Conservation (phyloP, 2,113 vertebrate genomes). For the Alouatta palliata region DNA sequence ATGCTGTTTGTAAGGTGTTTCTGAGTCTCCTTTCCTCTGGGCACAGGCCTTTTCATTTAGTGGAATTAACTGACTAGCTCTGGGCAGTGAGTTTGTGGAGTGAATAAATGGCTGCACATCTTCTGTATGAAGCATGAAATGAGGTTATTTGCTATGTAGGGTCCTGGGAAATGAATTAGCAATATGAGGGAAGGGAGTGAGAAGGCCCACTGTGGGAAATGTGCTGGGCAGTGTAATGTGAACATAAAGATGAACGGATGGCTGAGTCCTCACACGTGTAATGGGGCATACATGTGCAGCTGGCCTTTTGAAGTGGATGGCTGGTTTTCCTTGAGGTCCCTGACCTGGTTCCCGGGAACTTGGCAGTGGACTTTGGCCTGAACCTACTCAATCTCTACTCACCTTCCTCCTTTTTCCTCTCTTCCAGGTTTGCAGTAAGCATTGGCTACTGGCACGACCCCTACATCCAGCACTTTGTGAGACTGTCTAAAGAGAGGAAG, state of each 20-base stretch:
- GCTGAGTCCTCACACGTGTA: not conserved
- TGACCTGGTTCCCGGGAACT: not conserved
- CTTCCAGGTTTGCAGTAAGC: conserved; percentile 93
- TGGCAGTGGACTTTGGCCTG: not conserved
- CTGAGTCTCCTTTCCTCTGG: not conserved
- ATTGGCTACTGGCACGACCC: conserved; percentile 96
- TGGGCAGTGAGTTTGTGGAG: not conserved
- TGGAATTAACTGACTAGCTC: not conserved
- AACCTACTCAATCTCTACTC: not conserved
- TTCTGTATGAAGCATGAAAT: not conserved
- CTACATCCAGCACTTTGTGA: conserved; percentile 94
- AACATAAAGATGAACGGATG: not conserved
- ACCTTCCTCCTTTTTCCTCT: not conserved
- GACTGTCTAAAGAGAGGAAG: conserved; percentile 94
- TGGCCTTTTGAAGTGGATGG: not conserved
- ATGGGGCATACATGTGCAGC: rapidly evolving
- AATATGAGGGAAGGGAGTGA: not conserved
- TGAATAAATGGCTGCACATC: not conserved
- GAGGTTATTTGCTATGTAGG: not conserved
- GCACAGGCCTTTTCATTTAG: not conserved
- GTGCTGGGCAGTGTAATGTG: rapidly evolving
- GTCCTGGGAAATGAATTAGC: not conserved
- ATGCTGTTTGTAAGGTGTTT: not conserved
- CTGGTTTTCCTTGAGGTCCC: not conserved
- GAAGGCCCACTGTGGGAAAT: rapidly evolving